Base-by-base conservation (phyloP, 2,888 invertebrate genomes). In the Marasmarcha lunaedactyla region DNA sequence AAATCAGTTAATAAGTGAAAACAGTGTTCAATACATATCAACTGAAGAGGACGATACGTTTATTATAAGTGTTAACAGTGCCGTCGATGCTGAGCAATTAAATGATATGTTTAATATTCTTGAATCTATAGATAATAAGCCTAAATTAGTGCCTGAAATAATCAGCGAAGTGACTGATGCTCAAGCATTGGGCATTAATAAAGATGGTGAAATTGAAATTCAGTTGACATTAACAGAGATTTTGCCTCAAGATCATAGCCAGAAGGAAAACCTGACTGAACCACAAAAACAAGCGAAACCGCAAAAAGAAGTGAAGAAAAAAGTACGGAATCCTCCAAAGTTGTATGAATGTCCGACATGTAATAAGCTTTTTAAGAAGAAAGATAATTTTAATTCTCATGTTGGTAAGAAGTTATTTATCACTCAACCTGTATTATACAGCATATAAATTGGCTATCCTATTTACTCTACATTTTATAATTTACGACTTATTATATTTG, bases 11-110 rank as follows among this genome's bases (percentile, higher is more conserved):
- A 83, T 83, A 1, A 79, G 78, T 0, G 84, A 81, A 42, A 83
- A 83, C 44, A 71, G 51, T 41, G 83, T 83, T 1, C 79, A 81
- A 36, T 83, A 83, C 33, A 73, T 83, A 36, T 79, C 78, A 1
- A 81, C 83, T 0, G 83, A 83, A 42, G 71, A 83, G 9, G 83
- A 81, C 43, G 83, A 83, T 44, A 83, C 77, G 0, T 83, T 83
- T 49, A 81, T 83, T 15, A 83, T 83, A 36, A 79, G 77, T 55
- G 59, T 83, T 11, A 72, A 74, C 41, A 78, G 76, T 50, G 77
- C 71, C 50, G 81, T 81, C 33, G 84, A 83, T 47, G 77, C 84
- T 0, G 76, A 67, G 40, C 74, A 78, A 45, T 45, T 83, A 27
- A 72, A 71, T 0, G 83, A 81, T 41, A 76, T 83, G 77, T 50